Evolutionary conservation across 1,140 invertebrate species (phyloP).

Genomic region (Eupristina koningsbergeri): DNA sequence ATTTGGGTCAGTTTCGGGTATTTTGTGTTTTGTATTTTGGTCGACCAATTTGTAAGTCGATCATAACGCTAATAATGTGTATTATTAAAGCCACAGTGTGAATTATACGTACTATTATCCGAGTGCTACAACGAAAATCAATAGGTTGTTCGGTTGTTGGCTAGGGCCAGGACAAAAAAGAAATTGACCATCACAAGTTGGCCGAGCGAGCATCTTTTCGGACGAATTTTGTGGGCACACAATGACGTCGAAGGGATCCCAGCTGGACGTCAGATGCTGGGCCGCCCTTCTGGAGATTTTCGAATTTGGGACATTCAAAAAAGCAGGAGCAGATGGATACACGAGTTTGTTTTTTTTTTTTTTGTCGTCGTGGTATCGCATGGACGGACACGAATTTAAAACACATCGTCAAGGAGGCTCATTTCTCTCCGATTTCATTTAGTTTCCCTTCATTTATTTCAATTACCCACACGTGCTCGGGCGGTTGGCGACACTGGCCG

Average conservation of each 20-base stretch:
- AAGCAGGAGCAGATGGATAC: background rate
- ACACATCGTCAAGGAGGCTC: background rate
- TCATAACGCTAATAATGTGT: too few relatives aligned
- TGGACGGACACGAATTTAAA: background rate
- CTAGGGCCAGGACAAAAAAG: background rate
- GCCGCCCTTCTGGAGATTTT: background rate
- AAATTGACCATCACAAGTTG: background rate
- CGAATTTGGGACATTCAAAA: background rate
- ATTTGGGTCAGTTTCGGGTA: too few relatives aligned
- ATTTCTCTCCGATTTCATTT: background rate
- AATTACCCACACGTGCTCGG: background rate
- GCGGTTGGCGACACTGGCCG: too few relatives aligned
- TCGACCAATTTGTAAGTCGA: too few relatives aligned
- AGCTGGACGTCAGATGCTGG: background rate
- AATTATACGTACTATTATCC: too few relatives aligned
- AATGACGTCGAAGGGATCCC: background rate
- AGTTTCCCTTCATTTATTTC: background rate
- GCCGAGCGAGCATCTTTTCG: background rate
- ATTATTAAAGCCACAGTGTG: too few relatives aligned
- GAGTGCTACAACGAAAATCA: too few relatives aligned
- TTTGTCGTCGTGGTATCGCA: too few relatives aligned
- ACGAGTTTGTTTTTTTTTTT: background rate
- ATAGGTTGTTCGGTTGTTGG: background rate
- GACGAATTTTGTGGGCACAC: background rate
- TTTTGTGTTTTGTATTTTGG: too few relatives aligned